Percentiles rank a stretch among this genome's conserved stretches.
Conservation (phyloP, 2,113 vertebrate genomes). For the Leuciscus idus region DNA sequence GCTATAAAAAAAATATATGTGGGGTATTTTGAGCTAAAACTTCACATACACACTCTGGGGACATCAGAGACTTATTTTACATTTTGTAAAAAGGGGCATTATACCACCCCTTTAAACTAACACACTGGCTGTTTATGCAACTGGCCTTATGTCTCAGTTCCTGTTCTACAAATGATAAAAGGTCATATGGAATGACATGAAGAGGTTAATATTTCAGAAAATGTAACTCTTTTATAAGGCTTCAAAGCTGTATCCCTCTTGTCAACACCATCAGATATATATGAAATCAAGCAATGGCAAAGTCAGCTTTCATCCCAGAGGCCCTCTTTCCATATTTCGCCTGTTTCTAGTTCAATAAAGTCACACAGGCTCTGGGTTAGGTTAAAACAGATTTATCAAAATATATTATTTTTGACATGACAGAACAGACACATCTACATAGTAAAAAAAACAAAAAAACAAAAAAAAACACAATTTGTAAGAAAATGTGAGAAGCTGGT, state of each 20-base stretch:
- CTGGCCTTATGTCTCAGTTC: background rate
- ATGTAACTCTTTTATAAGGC: background rate
- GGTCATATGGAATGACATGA: background rate
- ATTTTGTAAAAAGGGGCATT: too few species aligned
- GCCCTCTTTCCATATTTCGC: background rate
- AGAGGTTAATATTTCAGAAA: constrained; percentile 2
- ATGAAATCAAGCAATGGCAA: constrained; percentile 6
- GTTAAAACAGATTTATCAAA: background rate
- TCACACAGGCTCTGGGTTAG: background rate
- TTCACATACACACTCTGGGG: too few species aligned
- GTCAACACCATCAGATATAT: constrained; percentile 24
- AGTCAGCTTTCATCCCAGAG: constrained; percentile 1
- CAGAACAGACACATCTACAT: background rate
- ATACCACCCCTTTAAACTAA: too few species aligned
- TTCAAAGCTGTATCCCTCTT: background rate
- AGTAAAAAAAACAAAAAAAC: too few species aligned
- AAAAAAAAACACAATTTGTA: background rate
- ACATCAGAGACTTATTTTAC: too few species aligned
- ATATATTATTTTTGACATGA: background rate
- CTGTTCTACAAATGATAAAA: background rate
- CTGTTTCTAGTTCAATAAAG: background rate
- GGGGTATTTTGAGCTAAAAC: too few species aligned
- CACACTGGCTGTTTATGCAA: too few species aligned
- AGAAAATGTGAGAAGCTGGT: background rate
- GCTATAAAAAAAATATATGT: too few species aligned